A percentile compares a stretch with the other conserved stretches of the same genome.
These are phyloP conservation scores for Cantharis nigra DNA, from an alignment of 2,888 invertebrate species.

Conservation along the genomic window DNA sequence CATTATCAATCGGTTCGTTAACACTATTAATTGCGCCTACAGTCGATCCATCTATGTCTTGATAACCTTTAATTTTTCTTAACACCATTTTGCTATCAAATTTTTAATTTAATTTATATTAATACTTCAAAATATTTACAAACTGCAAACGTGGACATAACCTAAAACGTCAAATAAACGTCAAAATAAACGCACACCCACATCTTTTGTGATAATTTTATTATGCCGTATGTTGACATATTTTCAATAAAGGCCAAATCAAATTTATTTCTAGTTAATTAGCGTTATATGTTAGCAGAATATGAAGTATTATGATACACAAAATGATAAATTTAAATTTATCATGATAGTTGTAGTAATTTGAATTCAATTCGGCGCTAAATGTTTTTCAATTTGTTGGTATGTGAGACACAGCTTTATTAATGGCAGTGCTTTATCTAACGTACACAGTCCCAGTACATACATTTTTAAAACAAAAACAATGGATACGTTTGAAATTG, in stretches of 20 bases:
- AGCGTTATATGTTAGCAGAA: background rate
- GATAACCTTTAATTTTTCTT: slow-evolving; percentile 64
- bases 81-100: slow-evolving; percentile 46
- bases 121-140: background rate
- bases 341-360: background rate
- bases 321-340: background rate
- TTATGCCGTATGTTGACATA: background rate
- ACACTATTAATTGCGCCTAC: slow-evolving; percentile 48
- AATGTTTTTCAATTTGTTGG: background rate
- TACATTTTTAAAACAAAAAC: background rate
- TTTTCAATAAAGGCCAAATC: background rate
- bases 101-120: background rate
- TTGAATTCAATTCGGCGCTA: background rate
- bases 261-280: background rate
- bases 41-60: slow-evolving; percentile 63
- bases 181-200: background rate
- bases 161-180: background rate
- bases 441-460: background rate
- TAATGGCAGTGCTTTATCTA: background rate
- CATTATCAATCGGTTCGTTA: slow-evolving; percentile 56
- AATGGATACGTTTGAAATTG: slow-evolving; percentile 25
- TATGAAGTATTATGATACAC: background rate
- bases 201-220: background rate
- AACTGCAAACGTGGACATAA: slow-evolving; percentile 1
- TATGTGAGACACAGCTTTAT: background rate